A percentile compares a stretch with the other conserved stretches of the same genome.
Conservation (phyloP, 2,113 vertebrate species). For the Tringa solitaria region DNA sequence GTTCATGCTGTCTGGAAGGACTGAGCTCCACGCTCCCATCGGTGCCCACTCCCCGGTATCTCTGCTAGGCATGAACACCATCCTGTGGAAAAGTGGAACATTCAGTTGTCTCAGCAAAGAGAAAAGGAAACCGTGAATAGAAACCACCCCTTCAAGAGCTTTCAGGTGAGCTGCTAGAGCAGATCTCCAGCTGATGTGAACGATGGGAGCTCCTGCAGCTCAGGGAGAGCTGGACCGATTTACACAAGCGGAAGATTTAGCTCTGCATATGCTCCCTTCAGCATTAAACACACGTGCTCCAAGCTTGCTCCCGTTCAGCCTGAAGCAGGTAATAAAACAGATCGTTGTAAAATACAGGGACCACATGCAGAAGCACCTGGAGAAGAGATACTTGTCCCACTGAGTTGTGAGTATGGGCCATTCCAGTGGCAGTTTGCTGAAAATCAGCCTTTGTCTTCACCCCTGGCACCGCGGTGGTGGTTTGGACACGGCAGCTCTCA, state of each 20-base stretch:
- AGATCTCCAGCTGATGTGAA: background rate
- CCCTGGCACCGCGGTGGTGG: background rate
- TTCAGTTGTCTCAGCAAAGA: background rate
- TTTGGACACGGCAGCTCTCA: background rate
- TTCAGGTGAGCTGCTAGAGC: background rate
- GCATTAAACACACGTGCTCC: background rate
- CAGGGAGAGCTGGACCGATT: background rate
- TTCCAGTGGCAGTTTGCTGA: background rate
- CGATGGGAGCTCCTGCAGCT: background rate
- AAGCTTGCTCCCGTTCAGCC: background rate
- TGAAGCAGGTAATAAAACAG: background rate
- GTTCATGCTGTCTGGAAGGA: background rate
- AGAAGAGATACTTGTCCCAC: accelerated
- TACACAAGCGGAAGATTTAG: background rate
- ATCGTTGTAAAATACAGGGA: background rate
- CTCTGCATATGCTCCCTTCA: background rate
- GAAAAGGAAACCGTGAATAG: background rate
- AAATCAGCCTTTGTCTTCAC: background rate
- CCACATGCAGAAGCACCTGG: background rate
- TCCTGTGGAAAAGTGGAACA: background rate
- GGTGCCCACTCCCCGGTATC: background rate
- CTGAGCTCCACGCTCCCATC: background rate
- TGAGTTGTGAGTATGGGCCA: background rate
- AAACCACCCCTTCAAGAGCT: background rate
- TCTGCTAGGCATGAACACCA: background rate